A percentile compares a stretch with the other conserved stretches of the same genome.
Conservation (phyloP, 2,888 invertebrate species). For the Argynnis bischoffii region DNA sequence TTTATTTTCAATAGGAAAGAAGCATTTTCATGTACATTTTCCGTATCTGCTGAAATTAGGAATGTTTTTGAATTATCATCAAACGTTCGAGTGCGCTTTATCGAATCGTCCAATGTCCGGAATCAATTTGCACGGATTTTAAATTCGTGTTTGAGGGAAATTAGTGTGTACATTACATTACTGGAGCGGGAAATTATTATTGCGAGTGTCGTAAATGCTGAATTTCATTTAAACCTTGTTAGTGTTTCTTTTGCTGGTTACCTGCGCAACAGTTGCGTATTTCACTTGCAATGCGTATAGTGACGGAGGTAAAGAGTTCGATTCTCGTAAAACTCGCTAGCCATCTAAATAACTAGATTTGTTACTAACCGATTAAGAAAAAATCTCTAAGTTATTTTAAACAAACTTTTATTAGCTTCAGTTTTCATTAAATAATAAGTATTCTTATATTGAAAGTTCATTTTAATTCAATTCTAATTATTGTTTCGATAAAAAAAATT, state of each 20-base stretch:
- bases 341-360: too few relatives aligned
- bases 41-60: conserved; percentile 43
- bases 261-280: background rate
- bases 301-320: too few relatives aligned
- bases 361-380: too few relatives aligned
- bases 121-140: conserved; percentile 73
- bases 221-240: conserved; percentile 15
- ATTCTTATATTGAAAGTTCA: too few relatives aligned
- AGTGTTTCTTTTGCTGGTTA: conserved; percentile 12
- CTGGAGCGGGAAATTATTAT: conserved; percentile 38
- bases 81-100: conserved; percentile 61
- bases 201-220: conserved; percentile 8
- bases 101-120: conserved; percentile 67
- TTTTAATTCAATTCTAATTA: too few relatives aligned
- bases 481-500: too few relatives aligned
- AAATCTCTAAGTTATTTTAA: too few relatives aligned
- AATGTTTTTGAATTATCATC: conserved; percentile 72
- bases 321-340: too few relatives aligned
- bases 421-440: too few relatives aligned
- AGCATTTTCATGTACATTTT: conserved; percentile 13
- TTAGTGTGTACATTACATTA: conserved; percentile 75
- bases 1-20: background rate
- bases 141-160: conserved; percentile 74
- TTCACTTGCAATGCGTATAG: too few relatives aligned
- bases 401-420: too few relatives aligned